Conservation (phyloP, 2,113 vertebrate species). For the Python bivittatus region DNA sequence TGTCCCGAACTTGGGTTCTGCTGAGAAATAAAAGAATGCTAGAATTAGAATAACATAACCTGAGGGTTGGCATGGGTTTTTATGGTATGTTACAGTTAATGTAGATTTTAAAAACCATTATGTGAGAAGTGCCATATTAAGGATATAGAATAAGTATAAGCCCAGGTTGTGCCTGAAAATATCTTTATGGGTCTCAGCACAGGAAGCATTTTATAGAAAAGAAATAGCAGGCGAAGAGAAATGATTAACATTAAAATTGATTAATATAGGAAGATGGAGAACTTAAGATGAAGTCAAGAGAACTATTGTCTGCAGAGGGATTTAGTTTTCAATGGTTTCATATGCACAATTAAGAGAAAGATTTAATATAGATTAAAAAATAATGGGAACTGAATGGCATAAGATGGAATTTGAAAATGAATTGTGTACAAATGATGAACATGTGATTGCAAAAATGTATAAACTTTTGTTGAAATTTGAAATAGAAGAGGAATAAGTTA, state of each 20-base stretch:
- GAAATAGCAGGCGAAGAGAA: neutral
- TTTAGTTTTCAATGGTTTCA: too few species aligned
- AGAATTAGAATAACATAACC: neutral
- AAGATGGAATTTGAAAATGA: too few species aligned
- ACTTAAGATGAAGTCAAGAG: neutral
- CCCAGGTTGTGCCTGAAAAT: neutral
- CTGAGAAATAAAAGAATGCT: neutral
- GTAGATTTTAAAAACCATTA: neutral
- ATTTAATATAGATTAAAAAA: too few species aligned
- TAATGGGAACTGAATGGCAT: too few species aligned
- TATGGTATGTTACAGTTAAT: neutral
- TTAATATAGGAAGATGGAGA: neutral
- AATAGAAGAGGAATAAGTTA: too few species aligned
- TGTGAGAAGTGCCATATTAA: neutral
- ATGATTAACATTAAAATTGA: neutral
- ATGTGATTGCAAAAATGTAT: too few species aligned
- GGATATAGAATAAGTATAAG: neutral
- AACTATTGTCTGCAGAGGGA: too few species aligned
- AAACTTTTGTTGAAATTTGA: too few species aligned
- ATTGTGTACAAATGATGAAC: too few species aligned
- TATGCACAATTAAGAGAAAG: too few species aligned
- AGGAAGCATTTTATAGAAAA: neutral
- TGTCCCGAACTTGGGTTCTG: neutral
- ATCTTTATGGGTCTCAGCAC: neutral
- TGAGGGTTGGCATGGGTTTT: neutral